Conservation (phyloP, 2,888 invertebrate species). For the Xestia sexstrigata region DNA sequence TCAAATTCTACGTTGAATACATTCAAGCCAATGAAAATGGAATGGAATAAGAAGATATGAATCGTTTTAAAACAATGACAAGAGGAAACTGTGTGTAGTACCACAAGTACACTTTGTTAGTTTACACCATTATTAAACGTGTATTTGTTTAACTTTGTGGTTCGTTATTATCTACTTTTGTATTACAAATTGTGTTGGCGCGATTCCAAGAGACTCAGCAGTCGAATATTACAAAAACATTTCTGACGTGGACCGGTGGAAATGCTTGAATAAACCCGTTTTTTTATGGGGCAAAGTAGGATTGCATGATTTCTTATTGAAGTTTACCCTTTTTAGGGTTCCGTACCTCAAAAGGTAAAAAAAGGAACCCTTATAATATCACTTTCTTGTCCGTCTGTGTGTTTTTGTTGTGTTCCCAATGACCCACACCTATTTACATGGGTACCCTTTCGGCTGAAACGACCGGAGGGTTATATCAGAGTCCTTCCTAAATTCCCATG, state of each 20-base stretch:
- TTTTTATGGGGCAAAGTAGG: neutral
- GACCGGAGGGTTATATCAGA: neutral
- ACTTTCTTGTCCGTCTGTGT: no score
- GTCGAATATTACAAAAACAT: neutral
- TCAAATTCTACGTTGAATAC: neutral
- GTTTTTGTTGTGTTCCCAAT: neutral
- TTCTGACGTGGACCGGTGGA: neutral
- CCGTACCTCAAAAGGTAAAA: no score
- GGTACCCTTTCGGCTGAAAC: neutral
- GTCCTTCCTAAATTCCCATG: neutral
- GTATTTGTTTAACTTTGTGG: constrained; percentile 19
- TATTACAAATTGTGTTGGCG: constrained; percentile 10
- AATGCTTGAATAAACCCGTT: neutral
- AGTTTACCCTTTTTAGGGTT: no score
- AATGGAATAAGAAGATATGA: constrained; percentile 12
- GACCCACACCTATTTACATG: no score
- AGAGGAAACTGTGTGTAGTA: neutral
- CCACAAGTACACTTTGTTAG: neutral
- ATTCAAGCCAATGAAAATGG: neutral
- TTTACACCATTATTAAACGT: neutral
- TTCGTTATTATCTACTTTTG: neutral
- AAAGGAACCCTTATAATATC: no score
- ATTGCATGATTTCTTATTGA: neutral
- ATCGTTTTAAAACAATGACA: constrained; percentile 21
- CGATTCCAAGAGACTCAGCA: neutral